Conservation (phyloP, 2,113 vertebrate species). For the Ceyx margarethae region DNA sequence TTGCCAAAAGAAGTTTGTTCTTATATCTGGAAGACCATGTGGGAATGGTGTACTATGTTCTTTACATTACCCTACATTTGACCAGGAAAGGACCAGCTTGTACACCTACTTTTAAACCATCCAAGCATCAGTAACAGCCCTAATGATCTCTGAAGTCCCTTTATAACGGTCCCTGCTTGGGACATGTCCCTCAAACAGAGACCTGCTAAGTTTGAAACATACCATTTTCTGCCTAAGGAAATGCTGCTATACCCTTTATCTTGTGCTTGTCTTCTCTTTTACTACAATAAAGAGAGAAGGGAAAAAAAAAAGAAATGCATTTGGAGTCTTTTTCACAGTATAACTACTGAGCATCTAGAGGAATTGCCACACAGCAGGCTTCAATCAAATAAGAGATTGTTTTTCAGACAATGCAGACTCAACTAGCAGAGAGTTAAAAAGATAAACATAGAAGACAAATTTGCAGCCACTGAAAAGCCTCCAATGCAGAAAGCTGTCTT, state of each 20-base stretch:
- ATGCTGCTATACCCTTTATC: neutral
- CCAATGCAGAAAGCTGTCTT: neutral
- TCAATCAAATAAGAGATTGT: neutral
- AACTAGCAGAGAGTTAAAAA: neutral
- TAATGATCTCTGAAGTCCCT: neutral
- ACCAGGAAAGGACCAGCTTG: neutral
- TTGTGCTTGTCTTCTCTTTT: neutral
- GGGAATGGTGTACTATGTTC: neutral
- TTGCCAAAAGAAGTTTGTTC: neutral
- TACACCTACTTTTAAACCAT: neutral
- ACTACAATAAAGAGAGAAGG: neutral
- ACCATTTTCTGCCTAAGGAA: neutral
- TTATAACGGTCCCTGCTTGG: neutral
- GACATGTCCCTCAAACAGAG: neutral
- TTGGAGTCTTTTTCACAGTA: neutral
- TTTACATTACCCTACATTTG: neutral
- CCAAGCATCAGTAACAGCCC: neutral
- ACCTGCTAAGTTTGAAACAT: neutral
- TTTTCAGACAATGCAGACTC: neutral
- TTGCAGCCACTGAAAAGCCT: neutral
- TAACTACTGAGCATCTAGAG: neutral
- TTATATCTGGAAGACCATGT: neutral
- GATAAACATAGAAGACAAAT: neutral
- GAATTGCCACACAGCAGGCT: neutral
- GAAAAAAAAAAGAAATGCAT: neutral